Base-by-base conservation (phyloP, 2,888 invertebrate species). In the Pseudeuparius sepicola region DNA sequence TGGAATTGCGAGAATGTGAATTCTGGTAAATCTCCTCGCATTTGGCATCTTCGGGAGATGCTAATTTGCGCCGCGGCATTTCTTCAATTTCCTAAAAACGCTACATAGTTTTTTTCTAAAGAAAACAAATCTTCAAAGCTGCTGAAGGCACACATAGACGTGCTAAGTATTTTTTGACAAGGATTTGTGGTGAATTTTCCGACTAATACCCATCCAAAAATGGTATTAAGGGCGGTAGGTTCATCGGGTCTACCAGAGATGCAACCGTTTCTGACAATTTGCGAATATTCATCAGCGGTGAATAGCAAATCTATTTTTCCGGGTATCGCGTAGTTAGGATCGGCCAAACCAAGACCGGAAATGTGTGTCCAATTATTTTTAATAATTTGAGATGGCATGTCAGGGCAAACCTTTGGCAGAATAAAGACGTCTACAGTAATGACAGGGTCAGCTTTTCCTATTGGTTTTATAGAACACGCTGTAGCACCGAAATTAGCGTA, bases 261-360 rank as follows among this genome's bases (percentile, higher is more conserved):
- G 14, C 20, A 24, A 2, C 20, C 31, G 2, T 11, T 10, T 11
- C 14, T 13, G 20, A 18, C 20, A 20, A 31, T 31, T 23, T 14
- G 14, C 14, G 31, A 14, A 13, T 23, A 31, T n/a, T 23, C 31
- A 31, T 31, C 31, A 5, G 31, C 31, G 2, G 14, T 14, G 20
- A 31, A 31, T 12, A 31, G 11, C 14, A 31, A 31, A 31, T 31
- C 31, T n/a, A 31, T 10, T 4, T 4, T 4, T 13, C 18, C 7
- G 14, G 31, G 20, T 31, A 23, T 7, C 20, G 20, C 6, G 24
- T 13, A 31, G n/a, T 9, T 10, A 11, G 31, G 20, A 31, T 31
- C 20, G 13, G 31, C 31, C 24, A 31, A 18, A 6, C 14, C 24
- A 3, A 31, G 13, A 12, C 24, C 24, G 17, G 20, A 5, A 9